Percentiles rank a stretch among this genome's conserved stretches.
Conservation (phyloP, 1,140 invertebrate genomes). For the Bombus sylvicola region DNA sequence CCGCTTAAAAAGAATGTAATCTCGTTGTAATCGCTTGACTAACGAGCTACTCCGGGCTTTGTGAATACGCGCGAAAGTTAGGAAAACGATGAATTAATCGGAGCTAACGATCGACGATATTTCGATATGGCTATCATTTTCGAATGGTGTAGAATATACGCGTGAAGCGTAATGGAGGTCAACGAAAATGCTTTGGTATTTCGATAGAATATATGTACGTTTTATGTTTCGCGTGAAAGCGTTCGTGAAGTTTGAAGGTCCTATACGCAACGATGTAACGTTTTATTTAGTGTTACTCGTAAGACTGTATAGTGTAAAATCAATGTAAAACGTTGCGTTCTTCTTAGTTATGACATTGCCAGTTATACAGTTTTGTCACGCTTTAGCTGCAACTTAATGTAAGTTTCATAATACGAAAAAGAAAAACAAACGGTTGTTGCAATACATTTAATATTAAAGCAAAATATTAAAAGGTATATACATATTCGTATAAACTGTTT, state of each 20-base stretch:
- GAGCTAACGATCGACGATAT: too few species aligned
- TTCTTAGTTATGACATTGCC: neutral
- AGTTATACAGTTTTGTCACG: neutral
- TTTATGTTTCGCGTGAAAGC: neutral
- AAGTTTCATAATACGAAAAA: too few species aligned
- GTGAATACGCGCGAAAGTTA: neutral
- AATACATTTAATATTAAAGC: too few species aligned
- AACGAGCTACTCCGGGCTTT: neutral
- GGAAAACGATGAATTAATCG: slow-evolving; percentile 2
- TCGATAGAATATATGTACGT: too few species aligned
- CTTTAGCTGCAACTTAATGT: neutral
- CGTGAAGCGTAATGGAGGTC: too few species aligned
- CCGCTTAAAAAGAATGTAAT: slow-evolving; percentile 53
- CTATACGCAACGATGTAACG: neutral
- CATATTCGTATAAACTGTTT: too few species aligned
- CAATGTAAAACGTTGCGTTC: slow-evolving; percentile 1
- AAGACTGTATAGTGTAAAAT: neutral
- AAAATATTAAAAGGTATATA: too few species aligned
- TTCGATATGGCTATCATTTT: too few species aligned
- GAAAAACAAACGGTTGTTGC: too few species aligned
- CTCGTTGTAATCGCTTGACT: slow-evolving; percentile 28
- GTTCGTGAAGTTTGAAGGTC: neutral
- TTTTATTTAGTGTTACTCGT: neutral
- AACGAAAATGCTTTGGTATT: too few species aligned
- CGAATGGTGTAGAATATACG: too few species aligned